Conservation (phyloP, 2,113 vertebrate species). For the Strix aluco region DNA sequence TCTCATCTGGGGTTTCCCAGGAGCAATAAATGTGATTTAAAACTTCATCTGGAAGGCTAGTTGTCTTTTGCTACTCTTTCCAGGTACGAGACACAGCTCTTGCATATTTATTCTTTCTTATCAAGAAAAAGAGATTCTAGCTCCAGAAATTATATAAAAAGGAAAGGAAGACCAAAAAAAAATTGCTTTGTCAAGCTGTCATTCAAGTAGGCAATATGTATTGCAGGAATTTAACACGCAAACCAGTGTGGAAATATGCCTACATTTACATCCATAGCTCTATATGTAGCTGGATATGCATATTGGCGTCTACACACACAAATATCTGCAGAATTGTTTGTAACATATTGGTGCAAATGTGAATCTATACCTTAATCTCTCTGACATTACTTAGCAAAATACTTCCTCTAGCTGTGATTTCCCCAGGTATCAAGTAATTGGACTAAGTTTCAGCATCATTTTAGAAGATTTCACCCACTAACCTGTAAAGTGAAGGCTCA, state of each 20-base stretch:
- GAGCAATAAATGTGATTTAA: not conserved
- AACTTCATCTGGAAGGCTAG: not conserved
- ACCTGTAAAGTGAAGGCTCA: not conserved
- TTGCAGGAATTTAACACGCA: not conserved
- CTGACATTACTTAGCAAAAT: not conserved
- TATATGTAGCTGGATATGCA: not conserved
- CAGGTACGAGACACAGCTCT: not conserved
- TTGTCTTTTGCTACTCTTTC: not conserved
- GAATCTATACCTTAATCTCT: not conserved
- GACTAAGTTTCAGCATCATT: not conserved
- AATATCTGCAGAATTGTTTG: not conserved
- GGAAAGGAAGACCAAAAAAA: not conserved
- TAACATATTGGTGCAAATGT: not conserved
- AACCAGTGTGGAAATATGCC: not conserved
- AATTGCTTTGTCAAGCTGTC: not conserved
- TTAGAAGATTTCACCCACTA: not conserved
- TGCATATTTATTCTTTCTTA: not conserved
- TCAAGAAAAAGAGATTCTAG: not conserved
- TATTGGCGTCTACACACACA: not conserved
- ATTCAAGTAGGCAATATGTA: not conserved
- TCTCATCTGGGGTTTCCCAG: slow-evolving; percentile 16
- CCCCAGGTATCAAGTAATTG: not conserved
- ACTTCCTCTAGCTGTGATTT: not conserved
- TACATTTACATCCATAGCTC: not conserved
- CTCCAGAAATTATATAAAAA: not conserved